Percentiles rank a stretch among this genome's conserved stretches.
Conservation (phyloP, 2,113 vertebrate genomes). For the Phalacrocorax carbo region DNA sequence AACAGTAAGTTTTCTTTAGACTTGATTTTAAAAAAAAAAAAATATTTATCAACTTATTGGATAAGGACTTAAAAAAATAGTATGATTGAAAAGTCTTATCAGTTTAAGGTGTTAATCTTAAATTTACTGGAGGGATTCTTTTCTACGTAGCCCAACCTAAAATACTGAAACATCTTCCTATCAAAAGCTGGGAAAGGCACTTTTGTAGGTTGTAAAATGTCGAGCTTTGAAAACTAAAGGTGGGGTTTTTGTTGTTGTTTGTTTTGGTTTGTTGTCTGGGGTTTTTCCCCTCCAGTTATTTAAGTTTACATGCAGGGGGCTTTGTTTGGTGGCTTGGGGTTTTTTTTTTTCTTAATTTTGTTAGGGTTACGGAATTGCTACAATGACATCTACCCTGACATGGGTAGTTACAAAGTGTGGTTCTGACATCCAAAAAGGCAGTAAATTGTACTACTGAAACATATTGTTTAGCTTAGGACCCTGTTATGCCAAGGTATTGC, state of each 20-base stretch:
- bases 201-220: background rate
- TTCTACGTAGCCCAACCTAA: accelerated
- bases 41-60: background rate
- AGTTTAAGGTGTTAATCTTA: background rate
- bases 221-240: background rate
- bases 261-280: too few relatives aligned
- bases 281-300: background rate
- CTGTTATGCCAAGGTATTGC: background rate
- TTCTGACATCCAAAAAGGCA: background rate
- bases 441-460: background rate
- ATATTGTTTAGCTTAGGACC: background rate
- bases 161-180: background rate
- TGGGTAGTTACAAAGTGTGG: background rate
- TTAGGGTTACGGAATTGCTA: background rate
- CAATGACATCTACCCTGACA: background rate
- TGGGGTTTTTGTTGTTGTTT: too few relatives aligned
- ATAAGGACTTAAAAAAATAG: background rate
- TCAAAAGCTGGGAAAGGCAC: background rate
- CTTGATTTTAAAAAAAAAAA: background rate
- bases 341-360: background rate
- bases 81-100: background rate
- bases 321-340: background rate
- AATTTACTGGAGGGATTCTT: background rate
- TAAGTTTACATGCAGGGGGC: background rate
- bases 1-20: background rate